Base-by-base conservation (phyloP, 2,888 invertebrate species). In the Anaspis maculata region DNA sequence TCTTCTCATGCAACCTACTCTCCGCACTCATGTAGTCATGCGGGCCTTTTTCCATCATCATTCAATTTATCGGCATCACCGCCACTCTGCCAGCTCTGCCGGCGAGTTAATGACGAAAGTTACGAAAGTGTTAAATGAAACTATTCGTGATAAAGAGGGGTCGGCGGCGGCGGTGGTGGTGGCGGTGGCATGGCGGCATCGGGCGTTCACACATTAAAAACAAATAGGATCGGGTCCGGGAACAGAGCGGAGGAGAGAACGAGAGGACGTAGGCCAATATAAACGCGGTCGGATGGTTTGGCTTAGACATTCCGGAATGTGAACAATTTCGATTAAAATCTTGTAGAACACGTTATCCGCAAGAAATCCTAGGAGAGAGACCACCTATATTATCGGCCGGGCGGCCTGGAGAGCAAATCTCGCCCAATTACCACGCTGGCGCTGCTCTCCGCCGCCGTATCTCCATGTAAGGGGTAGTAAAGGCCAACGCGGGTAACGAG, bases 271-370 rank as follows among this genome's bases (percentile, higher is more conserved):
- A 30, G 48, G 49, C 48, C 52, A 52, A 53, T 54, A 54, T 51
- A 54, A 52, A 51, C 49, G 52, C 32, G 11, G 43, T 54, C 48
- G 50, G 48, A 53, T 42, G 52, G 54, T 52, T 56, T 54, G 44
- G 54, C 48, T 52, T 52, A 52, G 56, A 59, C 57, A 53, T 55
- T 53, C 50, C 41, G 56, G 60, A 60, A 60, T 59, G 49, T 48
- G 48, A 57, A 54, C 56, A 56, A 60, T 60, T 60, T 60, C 56
- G 59, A 60, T 60, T 58, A 59, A 57, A 58, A 54, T 55, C 54
- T 51, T 54, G 56, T 56, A 51, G 54, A 53, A 54, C 55, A 54
- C 48, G 53, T 56, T 47, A 51, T 52, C 52, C 46, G 44, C 46
- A 52, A 49, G 47, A 47, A 42, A 49, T 48, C 37, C 46, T 41